Base-by-base conservation (phyloP, 30 jellyfish, hydroid and myxozoan species). In the Aurelia coerulea region DNA sequence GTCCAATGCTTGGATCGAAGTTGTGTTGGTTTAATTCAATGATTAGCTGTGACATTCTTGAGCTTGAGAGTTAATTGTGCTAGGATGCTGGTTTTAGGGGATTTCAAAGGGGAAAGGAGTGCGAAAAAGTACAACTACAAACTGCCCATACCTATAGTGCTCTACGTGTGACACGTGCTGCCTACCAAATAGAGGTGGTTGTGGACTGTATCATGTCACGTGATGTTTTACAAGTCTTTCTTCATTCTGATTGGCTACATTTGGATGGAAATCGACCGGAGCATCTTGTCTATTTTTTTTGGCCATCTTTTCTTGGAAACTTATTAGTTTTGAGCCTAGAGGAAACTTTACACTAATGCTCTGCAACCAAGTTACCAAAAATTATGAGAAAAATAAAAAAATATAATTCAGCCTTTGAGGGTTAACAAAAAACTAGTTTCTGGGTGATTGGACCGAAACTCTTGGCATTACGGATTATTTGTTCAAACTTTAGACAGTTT, bases 151-250 rank as follows among this genome's bases (percentile, higher is more conserved):
- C 93, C 84, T 71, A 59, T 14, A 46, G 56, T 6, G 56, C 74
- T 81, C 92, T 84, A 84, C 93, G 59, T 56, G 59, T 73, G 93
- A 84, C 93, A 84, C 93, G 93, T 84, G 93, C 93, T 73, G 93
- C 88, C 93, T 73, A 88, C 88, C 76, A 60, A 64, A 64, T 54
- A 62, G 77, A 59, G 93, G 53, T 73, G 85, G 93, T 62, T 71
- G 93, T 39, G 5, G 5, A 60, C 70, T 60, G 11, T 34, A 84
- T 29, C 58, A n/a, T 67, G 70, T 84, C 93, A 84, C 88, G 93
- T 84, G 93, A 74, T 78, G 76, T 58, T 16, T 76, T 84, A 84
- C 93, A 84, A 41, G 93, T 65, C 83, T 13, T 2, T 60, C n/a
- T 64, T 68, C 18, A 18, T 46, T 65, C 68, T 74, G 88, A 84